These are phyloP conservation scores for Eretmochelys imbricata DNA, from an alignment of 2,113 vertebrate species.

Conservation along the genomic window DNA sequence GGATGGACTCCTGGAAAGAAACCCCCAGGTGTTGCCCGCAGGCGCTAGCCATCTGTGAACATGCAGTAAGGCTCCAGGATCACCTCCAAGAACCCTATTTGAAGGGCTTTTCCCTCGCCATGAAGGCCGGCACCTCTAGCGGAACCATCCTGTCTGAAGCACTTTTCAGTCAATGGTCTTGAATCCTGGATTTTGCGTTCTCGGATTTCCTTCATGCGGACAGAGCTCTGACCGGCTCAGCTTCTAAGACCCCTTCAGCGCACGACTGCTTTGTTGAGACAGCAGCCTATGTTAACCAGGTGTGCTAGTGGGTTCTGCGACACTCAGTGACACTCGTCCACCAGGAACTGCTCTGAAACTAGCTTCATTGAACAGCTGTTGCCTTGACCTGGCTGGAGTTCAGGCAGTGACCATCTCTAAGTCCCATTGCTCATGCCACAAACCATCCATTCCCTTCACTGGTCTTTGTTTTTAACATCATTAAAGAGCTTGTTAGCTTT, in stretches of 20 bases:
- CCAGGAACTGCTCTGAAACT: background rate
- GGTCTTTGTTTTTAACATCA: background rate
- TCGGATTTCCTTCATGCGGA: background rate
- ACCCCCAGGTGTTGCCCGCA: background rate
- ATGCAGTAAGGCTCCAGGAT: background rate
- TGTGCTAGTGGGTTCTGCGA: background rate
- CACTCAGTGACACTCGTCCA: fast-evolving
- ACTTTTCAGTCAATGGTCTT: background rate
- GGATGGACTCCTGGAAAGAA: background rate
- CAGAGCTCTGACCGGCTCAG: background rate
- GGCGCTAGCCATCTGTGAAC: background rate
- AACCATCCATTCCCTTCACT: background rate
- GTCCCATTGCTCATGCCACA: background rate
- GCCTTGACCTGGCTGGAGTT: background rate
- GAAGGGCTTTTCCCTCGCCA: background rate
- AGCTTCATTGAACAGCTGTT: background rate
- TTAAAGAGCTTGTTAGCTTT: background rate
- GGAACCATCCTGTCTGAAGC: background rate
- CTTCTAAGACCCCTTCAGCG: background rate
- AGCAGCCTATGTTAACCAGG: background rate
- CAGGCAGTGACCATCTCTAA: background rate
- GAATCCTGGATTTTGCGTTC: background rate
- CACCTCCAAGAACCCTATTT: background rate
- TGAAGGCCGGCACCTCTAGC: background rate
- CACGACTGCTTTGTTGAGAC: background rate